Base-by-base conservation (phyloP, 2,888 invertebrate genomes). In the Eristalis arbustorum region DNA sequence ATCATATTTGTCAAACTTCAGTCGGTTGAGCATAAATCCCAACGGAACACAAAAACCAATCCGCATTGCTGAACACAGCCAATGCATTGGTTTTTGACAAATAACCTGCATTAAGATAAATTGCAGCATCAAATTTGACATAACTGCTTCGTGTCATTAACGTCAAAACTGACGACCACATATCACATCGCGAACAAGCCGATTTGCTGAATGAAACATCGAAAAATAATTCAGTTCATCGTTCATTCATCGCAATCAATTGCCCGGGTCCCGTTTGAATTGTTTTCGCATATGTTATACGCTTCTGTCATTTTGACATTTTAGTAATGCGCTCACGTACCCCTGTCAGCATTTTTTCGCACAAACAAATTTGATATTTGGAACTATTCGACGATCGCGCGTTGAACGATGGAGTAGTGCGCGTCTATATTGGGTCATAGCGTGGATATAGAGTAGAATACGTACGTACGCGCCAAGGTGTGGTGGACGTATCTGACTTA, bases 341-440 rank as follows among this genome's bases (percentile, higher is more conserved):
- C n/a, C n/a, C 40, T 22, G 56, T 69, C 73, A 79, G 75, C 42
- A 66, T 31, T 84, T 79, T 68, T 76, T 68, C 28, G 68, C 64
- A 31, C 64, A 73, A 67, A 75, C 63, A 57, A 67, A 63, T 72
- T 72, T 76, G 76, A 85, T 85, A 85, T 85, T 85, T 85, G 84
- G 84, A 81, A 85, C 84, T 81, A 81, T 81, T 77, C 81, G 63
- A 49, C 74, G 71, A n/a, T n/a, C n/a, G n/a, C n/a, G n/a, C n/a
- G n/a, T n/a, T n/a, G 25, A 40, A 68, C 13, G 59, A 66, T 57
- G 34, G 64, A 62, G 66, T 75, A 59, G 40, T 74, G 69, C 73
- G 68, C 69, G 49, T 62, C 74, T 63, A 84, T 84, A 76, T 80
- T 84, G 84, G 84, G 84, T 80, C 84, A 84, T 76, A 75, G 71